phyloP scores from a whole-genome alignment of 2,797 vertebrate species.

The Necrosyrtes monachus region DNA sequence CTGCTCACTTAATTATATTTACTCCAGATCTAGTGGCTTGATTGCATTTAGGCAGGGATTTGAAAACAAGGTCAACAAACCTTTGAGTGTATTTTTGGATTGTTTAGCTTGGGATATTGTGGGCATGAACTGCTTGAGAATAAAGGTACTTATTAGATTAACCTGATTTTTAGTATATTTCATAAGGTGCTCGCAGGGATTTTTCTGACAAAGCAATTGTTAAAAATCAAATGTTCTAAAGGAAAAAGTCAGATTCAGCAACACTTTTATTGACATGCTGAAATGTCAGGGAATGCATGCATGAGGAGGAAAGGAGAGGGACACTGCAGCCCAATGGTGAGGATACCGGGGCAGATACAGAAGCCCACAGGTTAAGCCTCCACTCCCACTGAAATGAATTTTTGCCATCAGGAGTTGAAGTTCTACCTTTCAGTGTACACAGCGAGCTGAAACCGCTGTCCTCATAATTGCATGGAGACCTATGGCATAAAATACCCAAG shows the following conservation, averaged over 20 bases:
- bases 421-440: not conserved
- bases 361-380: not conserved
- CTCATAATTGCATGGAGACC: not conserved
- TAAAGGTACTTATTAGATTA: conserved; percentile 15
- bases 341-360: not conserved
- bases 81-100: not conserved
- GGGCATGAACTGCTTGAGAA: not conserved
- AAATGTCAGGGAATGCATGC: not conserved
- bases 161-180: not conserved
- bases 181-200: not conserved
- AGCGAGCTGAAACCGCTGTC: not conserved
- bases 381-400: not conserved
- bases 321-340: not conserved
- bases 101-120: not conserved
- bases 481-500: not conserved
- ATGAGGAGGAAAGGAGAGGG: not conserved
- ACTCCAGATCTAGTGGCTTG: not conserved
- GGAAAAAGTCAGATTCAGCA: not conserved
- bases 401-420: not conserved
- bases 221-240: conserved; percentile 20
- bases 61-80: conserved; percentile 19
- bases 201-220: not conserved
- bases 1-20: conserved; percentile 28
- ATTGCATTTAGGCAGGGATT: not conserved
- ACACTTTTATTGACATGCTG: not conserved